Base-by-base conservation (phyloP, 2,888 invertebrate genomes). In the Sarcophaga carnaria region DNA sequence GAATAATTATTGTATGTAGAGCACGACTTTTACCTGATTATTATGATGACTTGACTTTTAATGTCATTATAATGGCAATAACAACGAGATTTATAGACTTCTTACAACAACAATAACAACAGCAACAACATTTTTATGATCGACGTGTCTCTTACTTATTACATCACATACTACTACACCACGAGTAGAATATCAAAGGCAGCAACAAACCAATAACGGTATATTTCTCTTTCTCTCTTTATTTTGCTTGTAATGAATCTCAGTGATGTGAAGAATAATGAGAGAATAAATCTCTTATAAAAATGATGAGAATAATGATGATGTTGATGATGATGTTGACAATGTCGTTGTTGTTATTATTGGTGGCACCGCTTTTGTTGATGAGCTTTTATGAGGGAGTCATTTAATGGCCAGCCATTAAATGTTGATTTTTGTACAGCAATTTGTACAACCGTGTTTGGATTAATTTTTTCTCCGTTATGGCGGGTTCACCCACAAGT, bases 351-450 rank as follows among this genome's bases (percentile, higher is more conserved):
- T 14, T 77, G 63, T 14, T 63, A 27, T 45, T 69, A 66, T 45
- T 76, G 37, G 25, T 20, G 62, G 14, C 69, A 59, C 60, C 74
- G 64, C 60, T 76, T 78, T 78, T 77, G 80, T 64, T 76, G 80
- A 83, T 83, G 83, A 49, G 47, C 77, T 83, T 83, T 83, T 80
- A 86, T 77, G 37, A 37, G 37, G 71, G 77, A 82, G 82, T 82
- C 70, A 62, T 82, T 82, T 82, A 82, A 82, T 86, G 83, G 77
- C 77, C 83, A 80, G 69, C 83, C 83, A 83, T 83, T 86, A 86
- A 37, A 86, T 78, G 80, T 77, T 77, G 74, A 86, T 78, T 74
- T 86, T 80, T 83, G 17, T 54, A 83, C 83, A 83, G 60, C 80
- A 86, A 86, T 83, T 86, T 86, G 83, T 80, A 77, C 77, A 74